Evolutionary conservation across 2,797 vertebrate species (phyloP), one percentile per base, ranked within the genome.

Genomic region (Anas bahamensis): DNA sequence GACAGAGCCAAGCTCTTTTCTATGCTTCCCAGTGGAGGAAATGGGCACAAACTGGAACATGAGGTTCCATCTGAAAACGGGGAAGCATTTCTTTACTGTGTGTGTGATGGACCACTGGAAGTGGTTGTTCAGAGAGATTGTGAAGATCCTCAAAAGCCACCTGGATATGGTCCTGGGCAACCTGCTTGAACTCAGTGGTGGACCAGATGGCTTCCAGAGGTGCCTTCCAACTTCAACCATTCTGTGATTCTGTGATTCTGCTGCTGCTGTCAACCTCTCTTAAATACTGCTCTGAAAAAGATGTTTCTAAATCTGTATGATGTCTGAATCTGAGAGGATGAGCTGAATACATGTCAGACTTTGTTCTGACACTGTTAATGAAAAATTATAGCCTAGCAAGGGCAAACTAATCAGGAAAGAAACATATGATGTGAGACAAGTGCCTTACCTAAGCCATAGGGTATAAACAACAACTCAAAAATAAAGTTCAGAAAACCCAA

Each of bases 371-470:
- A 41, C 31, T 10, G 5, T 5, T 46, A n/a, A 61, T 46, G 37
- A 41, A n/a, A 59, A 88, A 68, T 52, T 68, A 65, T 2, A 72
- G 23, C 21, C 18, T 28, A 64, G 10, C 7, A 61, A 28, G 21
- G 18, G 24, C 28, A 52, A 55, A 69, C 7, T 35, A 61, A 71
- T 26, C 31, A 87, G 33, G 74, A 85, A 46, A 72, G 14, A 74
- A 80, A 65, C 4, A 68, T 35, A 3, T 0, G 4, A n/a, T 9
- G 17, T 29, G 31, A 70, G 9, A 56, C 2, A 2, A 71, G 10
- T 63, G 16, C 33, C 10, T 57, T 74, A 64, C 6, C 19, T 53
- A 75, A 68, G 33, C 15, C 31, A 61, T 0, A 74, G 15, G 4
- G 11, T 59, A 71, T 2, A n/a, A 31, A 61, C 19, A 59, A 37